Evolutionary conservation across 2,797 vertebrate genomes (phyloP), one percentile per base, ranked within the genome.

Genomic region (Danio albolineatus): DNA sequence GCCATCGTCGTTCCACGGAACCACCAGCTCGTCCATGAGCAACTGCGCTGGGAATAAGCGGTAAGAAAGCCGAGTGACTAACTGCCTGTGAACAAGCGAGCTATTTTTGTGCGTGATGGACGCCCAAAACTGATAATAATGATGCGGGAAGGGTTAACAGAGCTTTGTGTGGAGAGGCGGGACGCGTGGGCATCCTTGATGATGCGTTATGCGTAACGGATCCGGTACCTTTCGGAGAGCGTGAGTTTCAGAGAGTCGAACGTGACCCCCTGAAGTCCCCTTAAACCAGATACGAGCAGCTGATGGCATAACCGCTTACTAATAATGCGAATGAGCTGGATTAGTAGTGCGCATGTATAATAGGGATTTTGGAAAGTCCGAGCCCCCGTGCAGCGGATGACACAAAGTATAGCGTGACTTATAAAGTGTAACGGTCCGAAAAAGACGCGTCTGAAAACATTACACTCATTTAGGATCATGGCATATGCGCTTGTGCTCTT

Each of bases 1-100:
- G 97, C 97, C 97, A 17, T 98, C 96, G 41, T 97, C 97, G 54
- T 96, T 98, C 86, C 97, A 97, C 44, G 96, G 96, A 84, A 95
- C 95, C 79, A 94, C 95, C 56, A 93, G 92, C 90, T 90, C 92
- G 62, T 94, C 95, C 84, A 91, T 92, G 77, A 90, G 92, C 85
- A 94, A 96, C 82, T 92, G 94, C 89, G 85, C 92, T 80, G 92
- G 90, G 83, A 93, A 93, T 90, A 95, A 90, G 93, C 95, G 96
- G 96, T 97, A 94, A 89, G 94, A 59, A 46, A 66, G 51, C 4
- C 38, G 12, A 65, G 60, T 43, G 61, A 41, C 49, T 48, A 10
- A 21, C 49, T 67, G 5, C 39, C 17, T 21, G 10, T 38, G 64
- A 12, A 39, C 54, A 78, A 48, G 46, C 54, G 17, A 60, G 69